A percentile compares a stretch with the other conserved stretches of the same genome.
These are phyloP conservation scores for Serilophus lunatus DNA, from an alignment of 2,113 vertebrate genomes.

Conservation along the genomic window DNA sequence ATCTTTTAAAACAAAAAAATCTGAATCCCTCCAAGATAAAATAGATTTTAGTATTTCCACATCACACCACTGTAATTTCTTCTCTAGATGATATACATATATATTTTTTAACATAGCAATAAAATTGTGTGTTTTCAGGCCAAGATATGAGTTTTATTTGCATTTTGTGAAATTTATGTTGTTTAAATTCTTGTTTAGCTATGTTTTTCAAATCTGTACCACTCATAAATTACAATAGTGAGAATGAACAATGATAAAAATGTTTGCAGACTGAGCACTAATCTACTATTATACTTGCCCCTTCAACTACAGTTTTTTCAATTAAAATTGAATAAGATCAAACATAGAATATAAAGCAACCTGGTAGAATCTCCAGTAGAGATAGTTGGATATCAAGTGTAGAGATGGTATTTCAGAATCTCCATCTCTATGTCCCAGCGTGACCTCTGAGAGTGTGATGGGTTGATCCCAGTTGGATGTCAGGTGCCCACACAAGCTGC, in stretches of 20 bases:
- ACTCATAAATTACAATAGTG: not conserved
- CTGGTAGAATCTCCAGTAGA: not conserved
- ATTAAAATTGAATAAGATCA: not conserved
- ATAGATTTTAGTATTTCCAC: not conserved
- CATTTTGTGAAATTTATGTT: not conserved
- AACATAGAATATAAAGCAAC: not conserved
- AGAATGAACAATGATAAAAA: not conserved
- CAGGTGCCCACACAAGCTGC: not conserved
- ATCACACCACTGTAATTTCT: not conserved
- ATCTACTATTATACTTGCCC: not conserved
- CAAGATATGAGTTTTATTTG: not conserved
- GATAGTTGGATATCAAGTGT: not conserved
- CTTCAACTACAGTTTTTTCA: not conserved
- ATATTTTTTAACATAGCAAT: not conserved
- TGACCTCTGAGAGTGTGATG: not conserved
- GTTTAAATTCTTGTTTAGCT: not conserved
- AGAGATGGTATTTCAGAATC: not conserved
- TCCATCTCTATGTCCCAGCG: not conserved
- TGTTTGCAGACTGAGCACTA: not conserved
- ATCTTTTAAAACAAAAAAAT: not conserved
- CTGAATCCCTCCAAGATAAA: not conserved
- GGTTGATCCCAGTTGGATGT: not conserved
- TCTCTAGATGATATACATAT: not conserved
- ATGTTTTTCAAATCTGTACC: not conserved
- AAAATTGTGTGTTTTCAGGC: not conserved